phyloP scores from a whole-genome alignment of 2,888 invertebrate genomes.

The Coelopa pilipes region DNA sequence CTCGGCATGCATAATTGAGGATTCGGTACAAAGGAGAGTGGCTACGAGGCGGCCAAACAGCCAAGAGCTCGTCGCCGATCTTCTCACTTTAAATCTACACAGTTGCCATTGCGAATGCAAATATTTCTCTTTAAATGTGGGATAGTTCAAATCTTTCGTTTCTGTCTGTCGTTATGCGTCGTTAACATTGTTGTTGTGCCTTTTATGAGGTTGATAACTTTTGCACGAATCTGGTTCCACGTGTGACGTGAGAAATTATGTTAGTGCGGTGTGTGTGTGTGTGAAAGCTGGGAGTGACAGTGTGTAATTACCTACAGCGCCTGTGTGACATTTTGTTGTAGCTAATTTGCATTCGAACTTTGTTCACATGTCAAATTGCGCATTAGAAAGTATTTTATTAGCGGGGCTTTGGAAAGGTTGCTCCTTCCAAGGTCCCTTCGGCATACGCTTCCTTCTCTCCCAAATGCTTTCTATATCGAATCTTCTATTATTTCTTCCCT shows the following conservation, averaged over 20 bases:
- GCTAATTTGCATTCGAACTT: constrained; percentile 59
- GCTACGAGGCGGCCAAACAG: too few relatives aligned
- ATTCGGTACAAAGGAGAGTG: background rate
- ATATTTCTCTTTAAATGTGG: too few relatives aligned
- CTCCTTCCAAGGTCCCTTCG: too few relatives aligned
- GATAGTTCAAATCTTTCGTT: too few relatives aligned
- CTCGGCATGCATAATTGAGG: background rate
- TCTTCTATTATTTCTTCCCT: too few relatives aligned
- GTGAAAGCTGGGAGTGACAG: background rate
- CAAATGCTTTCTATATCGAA: background rate
- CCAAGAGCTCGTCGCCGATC: too few relatives aligned
- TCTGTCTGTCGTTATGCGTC: background rate
- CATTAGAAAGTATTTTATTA: constrained; percentile 44
- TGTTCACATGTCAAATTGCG: constrained; percentile 55
- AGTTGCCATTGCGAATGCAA: too few relatives aligned
- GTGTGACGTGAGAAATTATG: too few relatives aligned
- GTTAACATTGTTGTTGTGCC: background rate
- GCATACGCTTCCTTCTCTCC: background rate
- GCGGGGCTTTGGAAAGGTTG: background rate
- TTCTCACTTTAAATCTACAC: too few relatives aligned
- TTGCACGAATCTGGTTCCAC: background rate
- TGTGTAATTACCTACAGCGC: too few relatives aligned
- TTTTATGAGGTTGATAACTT: constrained; percentile 26
- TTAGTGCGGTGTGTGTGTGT: background rate
- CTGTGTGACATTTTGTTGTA: background rate